These are phyloP conservation scores for Sesamia inferens DNA, from an alignment of 2,888 invertebrate genomes.

Conservation along the genomic window DNA sequence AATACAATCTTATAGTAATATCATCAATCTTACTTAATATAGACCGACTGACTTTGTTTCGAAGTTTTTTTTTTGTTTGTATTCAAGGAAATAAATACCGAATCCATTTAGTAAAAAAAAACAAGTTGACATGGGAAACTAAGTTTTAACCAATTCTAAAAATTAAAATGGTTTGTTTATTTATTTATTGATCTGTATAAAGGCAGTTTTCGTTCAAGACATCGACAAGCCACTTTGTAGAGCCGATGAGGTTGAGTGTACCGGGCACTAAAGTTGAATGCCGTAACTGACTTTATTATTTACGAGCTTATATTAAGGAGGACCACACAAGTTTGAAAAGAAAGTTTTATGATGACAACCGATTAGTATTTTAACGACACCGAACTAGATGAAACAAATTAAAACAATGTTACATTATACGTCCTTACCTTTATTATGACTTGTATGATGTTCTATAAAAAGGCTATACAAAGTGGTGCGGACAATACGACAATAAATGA, in stretches of 20 bases:
- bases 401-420: too few species aligned
- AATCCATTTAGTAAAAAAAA: neutral
- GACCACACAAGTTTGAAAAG: constrained; percentile 45
- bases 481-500: too few species aligned
- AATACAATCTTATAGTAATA: neutral
- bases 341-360: constrained; percentile 22
- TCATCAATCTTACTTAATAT: too few species aligned
- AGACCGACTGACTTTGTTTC: neutral
- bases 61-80: neutral
- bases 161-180: neutral
- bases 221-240: neutral
- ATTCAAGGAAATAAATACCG: neutral
- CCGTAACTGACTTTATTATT: constrained; percentile 43
- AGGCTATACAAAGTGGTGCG: too few species aligned
- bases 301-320: constrained; percentile 22
- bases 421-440: too few species aligned
- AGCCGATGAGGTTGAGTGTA: constrained; percentile 15
- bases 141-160: neutral
- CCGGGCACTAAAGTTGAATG: constrained; percentile 35
- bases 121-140: too few species aligned
- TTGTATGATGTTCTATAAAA: neutral
- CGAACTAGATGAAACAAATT: neutral
- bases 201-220: neutral
- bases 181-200: too few species aligned
- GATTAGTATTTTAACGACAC: constrained; percentile 10